Evolutionary conservation across 2,113 vertebrate genomes (phyloP).

Genomic region (Sorex fumeus): DNA sequence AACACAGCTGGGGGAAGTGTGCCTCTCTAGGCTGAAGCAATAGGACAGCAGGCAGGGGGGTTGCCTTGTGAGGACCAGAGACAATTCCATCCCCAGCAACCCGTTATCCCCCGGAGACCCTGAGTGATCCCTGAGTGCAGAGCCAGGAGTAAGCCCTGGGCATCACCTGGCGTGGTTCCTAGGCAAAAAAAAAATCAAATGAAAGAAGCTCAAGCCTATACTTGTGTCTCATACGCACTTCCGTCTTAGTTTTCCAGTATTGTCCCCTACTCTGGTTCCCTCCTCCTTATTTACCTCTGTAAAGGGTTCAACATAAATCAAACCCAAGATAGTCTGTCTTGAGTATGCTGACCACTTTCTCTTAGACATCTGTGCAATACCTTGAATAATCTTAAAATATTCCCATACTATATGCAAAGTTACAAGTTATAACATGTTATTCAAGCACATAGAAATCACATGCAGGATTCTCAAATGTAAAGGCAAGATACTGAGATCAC

Average conservation of each 20-base stretch:
- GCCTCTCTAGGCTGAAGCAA: too few species aligned
- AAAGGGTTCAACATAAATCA: slow-evolving; percentile 41
- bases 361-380: slow-evolving; percentile 1
- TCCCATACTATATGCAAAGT: neutral
- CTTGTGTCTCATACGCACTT: neutral
- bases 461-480: too few species aligned
- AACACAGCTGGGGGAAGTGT: too few species aligned
- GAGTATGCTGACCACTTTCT: neutral
- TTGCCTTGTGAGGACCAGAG: too few species aligned
- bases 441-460: neutral
- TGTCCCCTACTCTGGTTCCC: neutral
- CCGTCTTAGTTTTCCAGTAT: neutral
- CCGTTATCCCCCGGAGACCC: too few species aligned
- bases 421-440: neutral
- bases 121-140: too few species aligned
- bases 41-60: too few species aligned
- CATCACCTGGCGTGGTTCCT: too few species aligned
- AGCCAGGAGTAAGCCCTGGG: too few species aligned
- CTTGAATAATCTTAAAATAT: slow-evolving; percentile 26
- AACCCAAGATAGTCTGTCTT: neutral
- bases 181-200: too few species aligned
- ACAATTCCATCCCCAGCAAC: too few species aligned
- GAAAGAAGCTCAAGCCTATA: neutral
- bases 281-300: neutral
- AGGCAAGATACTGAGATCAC: neutral